A percentile compares a stretch with the other conserved stretches of the same genome.
Evolutionary conservation across 2,888 invertebrate species (phyloP).

Genomic region (Mantis religiosa): DNA sequence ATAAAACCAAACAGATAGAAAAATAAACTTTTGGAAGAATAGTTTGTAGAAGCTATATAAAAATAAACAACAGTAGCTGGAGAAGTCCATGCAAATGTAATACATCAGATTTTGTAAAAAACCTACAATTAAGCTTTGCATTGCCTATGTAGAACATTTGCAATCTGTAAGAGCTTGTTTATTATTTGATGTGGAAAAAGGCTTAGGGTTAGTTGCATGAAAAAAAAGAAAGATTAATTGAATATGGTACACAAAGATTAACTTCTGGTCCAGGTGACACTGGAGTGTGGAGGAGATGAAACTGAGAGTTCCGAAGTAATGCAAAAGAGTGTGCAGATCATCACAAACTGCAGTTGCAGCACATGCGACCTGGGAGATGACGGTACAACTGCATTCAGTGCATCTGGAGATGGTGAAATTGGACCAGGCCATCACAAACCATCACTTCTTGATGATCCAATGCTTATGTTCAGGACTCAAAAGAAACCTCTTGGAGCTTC

Average conservation of each 20-base stretch:
- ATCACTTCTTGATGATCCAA: conserved; percentile 26
- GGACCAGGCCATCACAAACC: background rate
- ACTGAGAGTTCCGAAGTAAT: conserved; percentile 44
- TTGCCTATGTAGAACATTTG: too few relatives aligned
- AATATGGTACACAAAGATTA: background rate
- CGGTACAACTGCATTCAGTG: background rate
- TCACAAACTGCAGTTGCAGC: conserved; percentile 62
- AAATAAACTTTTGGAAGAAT: too few relatives aligned
- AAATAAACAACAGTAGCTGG: too few relatives aligned
- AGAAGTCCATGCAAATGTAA: too few relatives aligned
- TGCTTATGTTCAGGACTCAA: conserved; percentile 26
- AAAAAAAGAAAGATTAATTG: background rate
- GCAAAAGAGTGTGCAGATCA: conserved; percentile 60
- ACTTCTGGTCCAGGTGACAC: conserved; percentile 49
- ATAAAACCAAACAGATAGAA: too few relatives aligned
- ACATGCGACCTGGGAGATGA: conserved; percentile 48
- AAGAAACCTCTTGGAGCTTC: background rate
- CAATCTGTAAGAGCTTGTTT: too few relatives aligned
- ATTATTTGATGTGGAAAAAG: too few relatives aligned
- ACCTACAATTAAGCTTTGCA: too few relatives aligned
- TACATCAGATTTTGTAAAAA: too few relatives aligned
- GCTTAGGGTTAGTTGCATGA: background rate
- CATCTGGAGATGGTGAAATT: conserved; percentile 25
- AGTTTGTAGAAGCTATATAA: too few relatives aligned
- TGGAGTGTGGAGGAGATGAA: conserved; percentile 53